Evolutionary conservation across 2,888 invertebrate genomes (phyloP), one percentile per base, ranked within the genome.

Genomic region (Diloba caeruleocephala): DNA sequence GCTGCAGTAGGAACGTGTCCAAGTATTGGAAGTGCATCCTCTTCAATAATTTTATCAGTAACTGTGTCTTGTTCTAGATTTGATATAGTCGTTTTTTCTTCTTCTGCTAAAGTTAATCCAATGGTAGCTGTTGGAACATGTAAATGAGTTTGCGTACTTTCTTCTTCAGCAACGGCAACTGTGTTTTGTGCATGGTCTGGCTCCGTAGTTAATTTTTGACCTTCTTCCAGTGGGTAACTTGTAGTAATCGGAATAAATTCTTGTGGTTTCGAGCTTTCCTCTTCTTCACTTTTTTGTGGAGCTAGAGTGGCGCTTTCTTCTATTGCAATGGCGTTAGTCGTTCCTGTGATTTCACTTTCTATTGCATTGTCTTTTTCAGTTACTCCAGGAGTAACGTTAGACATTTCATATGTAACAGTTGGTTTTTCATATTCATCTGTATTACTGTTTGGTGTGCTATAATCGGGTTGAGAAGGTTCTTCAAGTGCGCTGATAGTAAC

Each of bases 141-240:
- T 37, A 39, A 34, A 53, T 67, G 23, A 17, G 55, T 51, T 28
- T 57, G 32, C 34, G 51, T 25, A 34, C 8, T 45, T 26, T 71
- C 69, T 0, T 71, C 67, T 34, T 76, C 69, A 15, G 50, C 52
- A 13, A 61, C 42, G 10, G 56, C 66, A 25, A 72, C 66, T 12
- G 74, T 76, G 19, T 76, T 76, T 28, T 58, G 59, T 6, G 58
- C 68, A 37, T 76, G 61, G 36, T 76, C 74, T 28, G 61, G 56
- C 49, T 71, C 71, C 5, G 66, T 70, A 17, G 72, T 72, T 17
- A 34, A 9, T 48, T 56, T 54, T 15, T 55, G 43, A 17, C 25
- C 41, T 19, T 56, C 50, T 34, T 53, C 38, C 4, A 38, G 12
- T 14, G 61, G 52, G 29, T 19, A 29, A 38, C 34, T 57, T 32